A percentile compares a stretch with the other conserved stretches of the same genome.
These are phyloP conservation scores for Paramuricea clavata DNA, from an alignment of 92 coral and sea anemone species.

Conservation along the genomic window DNA sequence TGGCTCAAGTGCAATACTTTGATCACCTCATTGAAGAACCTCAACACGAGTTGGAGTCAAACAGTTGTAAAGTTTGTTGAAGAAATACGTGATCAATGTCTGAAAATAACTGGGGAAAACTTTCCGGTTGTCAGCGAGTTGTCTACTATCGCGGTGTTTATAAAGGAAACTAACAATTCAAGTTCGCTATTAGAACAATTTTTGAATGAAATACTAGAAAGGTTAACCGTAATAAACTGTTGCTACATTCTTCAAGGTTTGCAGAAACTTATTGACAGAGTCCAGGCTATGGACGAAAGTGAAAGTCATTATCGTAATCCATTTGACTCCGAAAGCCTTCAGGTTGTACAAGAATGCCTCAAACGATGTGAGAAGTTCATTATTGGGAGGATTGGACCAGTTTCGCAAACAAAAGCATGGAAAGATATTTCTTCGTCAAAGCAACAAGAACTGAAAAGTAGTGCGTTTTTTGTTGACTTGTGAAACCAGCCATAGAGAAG, in stretches of 20 bases:
- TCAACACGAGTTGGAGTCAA: constrained; percentile 14
- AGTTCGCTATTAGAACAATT: constrained; percentile 15
- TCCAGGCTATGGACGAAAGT: neutral
- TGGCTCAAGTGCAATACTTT: constrained; percentile 19
- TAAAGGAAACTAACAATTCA: constrained; percentile 21
- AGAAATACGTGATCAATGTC: neutral
- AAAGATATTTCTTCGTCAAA: constrained; percentile 14
- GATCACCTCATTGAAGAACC: constrained; percentile 16
- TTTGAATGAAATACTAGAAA: constrained; percentile 15
- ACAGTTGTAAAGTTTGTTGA: constrained; percentile 14
- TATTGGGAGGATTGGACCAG: constrained; percentile 45
- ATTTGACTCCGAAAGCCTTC: neutral
- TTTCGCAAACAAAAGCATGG: constrained; percentile 33
- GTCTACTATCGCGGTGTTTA: constrained; percentile 2
- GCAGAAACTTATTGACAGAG: neutral
- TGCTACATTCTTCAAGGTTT: constrained; percentile 30
- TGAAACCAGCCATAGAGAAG: no score
- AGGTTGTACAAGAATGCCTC: neutral
- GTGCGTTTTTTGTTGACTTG: constrained; percentile 38
- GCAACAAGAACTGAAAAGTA: constrained; percentile 30
- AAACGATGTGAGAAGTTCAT: constrained; percentile 46
- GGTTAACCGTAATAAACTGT: constrained; percentile 16
- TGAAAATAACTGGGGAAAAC: constrained; percentile 2
- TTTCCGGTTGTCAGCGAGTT: neutral
- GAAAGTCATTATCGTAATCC: constrained; percentile 9